Percentiles rank a stretch among this genome's conserved stretches.
phyloP scores from a whole-genome alignment of 2,113 vertebrate genomes.

The Motacilla tschutschensis region DNA sequence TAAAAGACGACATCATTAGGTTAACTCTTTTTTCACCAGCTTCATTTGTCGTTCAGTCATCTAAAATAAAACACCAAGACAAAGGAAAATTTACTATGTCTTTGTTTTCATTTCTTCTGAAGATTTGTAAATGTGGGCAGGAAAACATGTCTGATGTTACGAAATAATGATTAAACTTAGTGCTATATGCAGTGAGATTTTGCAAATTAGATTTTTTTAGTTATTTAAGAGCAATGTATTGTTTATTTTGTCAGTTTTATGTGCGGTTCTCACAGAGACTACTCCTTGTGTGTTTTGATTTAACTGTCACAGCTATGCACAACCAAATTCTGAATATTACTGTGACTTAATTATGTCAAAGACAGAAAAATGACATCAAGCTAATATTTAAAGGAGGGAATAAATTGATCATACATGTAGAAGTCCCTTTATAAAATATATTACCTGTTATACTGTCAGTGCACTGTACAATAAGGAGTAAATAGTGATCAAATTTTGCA shows the following conservation, averaged over 20 bases:
- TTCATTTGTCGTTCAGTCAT: background rate
- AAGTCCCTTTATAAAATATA: background rate
- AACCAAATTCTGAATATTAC: background rate
- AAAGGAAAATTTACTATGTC: background rate
- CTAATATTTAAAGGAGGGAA: background rate
- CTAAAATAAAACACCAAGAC: background rate
- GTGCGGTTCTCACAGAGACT: background rate
- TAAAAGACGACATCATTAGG: slow-evolving; percentile 66
- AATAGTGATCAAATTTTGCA: background rate
- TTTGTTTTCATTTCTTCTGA: background rate
- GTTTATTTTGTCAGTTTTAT: background rate
- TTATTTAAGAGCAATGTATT: background rate
- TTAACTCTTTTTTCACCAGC: slow-evolving; percentile 68
- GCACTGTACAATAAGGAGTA: background rate
- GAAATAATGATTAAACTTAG: background rate
- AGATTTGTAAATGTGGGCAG: background rate
- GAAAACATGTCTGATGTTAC: background rate
- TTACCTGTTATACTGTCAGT: background rate
- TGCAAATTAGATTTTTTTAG: background rate
- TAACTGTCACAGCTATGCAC: background rate
- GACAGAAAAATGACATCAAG: background rate
- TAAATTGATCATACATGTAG: background rate
- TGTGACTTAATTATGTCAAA: background rate
- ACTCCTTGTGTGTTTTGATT: background rate
- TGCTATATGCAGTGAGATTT: background rate